Evolutionary conservation across 2,888 invertebrate species (phyloP), one percentile per base, ranked within the genome.

Genomic region (Coenonympha glycerion): DNA sequence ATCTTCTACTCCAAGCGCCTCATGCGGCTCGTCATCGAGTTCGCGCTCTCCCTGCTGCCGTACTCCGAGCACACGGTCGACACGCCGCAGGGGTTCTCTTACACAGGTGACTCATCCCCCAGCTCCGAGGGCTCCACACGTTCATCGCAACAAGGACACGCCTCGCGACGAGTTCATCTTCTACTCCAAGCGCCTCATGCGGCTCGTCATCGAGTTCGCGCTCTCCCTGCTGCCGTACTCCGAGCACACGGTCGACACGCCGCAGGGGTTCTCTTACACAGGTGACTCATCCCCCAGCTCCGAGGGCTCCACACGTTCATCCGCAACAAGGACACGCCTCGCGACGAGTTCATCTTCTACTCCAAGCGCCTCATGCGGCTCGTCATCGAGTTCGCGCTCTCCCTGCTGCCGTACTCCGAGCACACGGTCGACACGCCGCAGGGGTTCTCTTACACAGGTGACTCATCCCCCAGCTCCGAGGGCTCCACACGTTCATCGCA

Each of bases 1-100:
- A 98, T 99, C 64, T 99, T 99, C 88, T 99, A 99, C 87, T 98
- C 99, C 6, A 98, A 99, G 82, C 90, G 99, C 31, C 91, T 99
- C 45, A 99, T 99, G 88, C 90, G 99, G 13, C 89, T 99, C 49
- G 95, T 99, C 19, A 97, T 99, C 62, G 99, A 99, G 85, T 97
- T 95, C 79, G 96, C 98, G 0, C 87, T 99, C 44, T 97, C 98
- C 0, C 87, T 98, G 64, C 89, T 99, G 71, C 97, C 97, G 0
- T 98, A 97, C 78, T 91, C 93, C 82, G 91, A 92, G 58, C 91
- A 92, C 3, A 80, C 80, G 0, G 94, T 99, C 1, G 96, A 97
- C 66, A 98, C 98, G 0, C 97, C 97, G 0, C 98, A 98, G 73
- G 94, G 94, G 3, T 91, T 95, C 54, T 74, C 88, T 0, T 98